These are phyloP conservation scores for Conops quadrifasciatus DNA, from an alignment of 2,888 invertebrate genomes.

Conservation along the genomic window DNA sequence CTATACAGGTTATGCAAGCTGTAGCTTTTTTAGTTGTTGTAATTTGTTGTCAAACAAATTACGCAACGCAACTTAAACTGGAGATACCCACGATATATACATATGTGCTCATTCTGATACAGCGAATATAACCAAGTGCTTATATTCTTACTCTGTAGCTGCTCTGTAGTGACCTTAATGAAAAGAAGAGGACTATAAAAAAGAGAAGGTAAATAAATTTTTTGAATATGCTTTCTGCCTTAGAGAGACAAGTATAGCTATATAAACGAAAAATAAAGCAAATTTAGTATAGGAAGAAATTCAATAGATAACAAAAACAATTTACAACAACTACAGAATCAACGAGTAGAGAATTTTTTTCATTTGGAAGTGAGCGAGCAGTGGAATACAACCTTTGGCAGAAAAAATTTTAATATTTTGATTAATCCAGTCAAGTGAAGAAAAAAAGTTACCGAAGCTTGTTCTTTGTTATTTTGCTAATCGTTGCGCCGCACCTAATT, in stretches of 20 bases:
- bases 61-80: too few species aligned
- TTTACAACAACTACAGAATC: conserved; percentile 20
- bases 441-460: conserved; percentile 38
- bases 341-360: conserved; percentile 43
- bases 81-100: too few species aligned
- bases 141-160: too few species aligned
- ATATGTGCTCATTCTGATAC: too few species aligned
- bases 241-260: not conserved
- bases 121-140: too few species aligned
- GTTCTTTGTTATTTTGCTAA: conserved; percentile 34
- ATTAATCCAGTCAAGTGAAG: conserved; percentile 45
- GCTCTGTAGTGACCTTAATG: too few species aligned
- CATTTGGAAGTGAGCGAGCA: conserved; percentile 38
- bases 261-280: conserved; percentile 1
- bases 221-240: not conserved
- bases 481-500: conserved; percentile 20
- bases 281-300: conserved; percentile 28
- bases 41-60: too few species aligned
- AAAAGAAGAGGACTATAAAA: too few species aligned
- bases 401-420: conserved; percentile 46
- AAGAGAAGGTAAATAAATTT: too few species aligned
- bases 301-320: conserved; percentile 27
- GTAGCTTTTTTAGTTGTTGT: too few species aligned
- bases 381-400: conserved; percentile 37
- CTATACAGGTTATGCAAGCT: too few species aligned